These are phyloP conservation scores for Triplophysa yarkandensis DNA, from an alignment of 2,797 vertebrate genomes.

Conservation along the genomic window DNA sequence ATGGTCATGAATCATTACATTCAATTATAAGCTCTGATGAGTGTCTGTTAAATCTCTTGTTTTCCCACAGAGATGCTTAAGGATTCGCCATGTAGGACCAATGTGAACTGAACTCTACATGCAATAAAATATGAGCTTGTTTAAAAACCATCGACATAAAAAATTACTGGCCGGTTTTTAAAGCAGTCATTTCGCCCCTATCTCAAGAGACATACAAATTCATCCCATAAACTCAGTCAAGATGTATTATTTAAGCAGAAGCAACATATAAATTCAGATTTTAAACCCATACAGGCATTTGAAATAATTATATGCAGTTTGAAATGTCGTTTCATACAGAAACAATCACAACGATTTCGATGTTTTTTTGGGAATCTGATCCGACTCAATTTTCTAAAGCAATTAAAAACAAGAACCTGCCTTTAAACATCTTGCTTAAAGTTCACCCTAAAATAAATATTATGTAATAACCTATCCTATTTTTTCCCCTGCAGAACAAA, in stretches of 20 bases:
- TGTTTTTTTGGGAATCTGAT: too few relatives aligned
- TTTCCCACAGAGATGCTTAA: conserved; percentile 31
- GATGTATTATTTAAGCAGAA: background rate
- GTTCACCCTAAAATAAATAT: background rate
- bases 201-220: background rate
- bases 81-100: background rate
- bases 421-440: too few relatives aligned
- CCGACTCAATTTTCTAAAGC: too few relatives aligned
- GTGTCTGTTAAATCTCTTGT: conserved; percentile 19
- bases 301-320: background rate
- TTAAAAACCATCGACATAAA: background rate
- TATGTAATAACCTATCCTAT: too few relatives aligned
- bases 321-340: too few relatives aligned
- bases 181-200: background rate
- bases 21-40: conserved; percentile 53
- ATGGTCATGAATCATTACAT: conserved; percentile 58
- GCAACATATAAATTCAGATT: background rate
- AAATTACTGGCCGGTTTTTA: background rate
- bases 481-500: too few relatives aligned
- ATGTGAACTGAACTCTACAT: background rate
- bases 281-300: background rate
- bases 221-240: background rate
- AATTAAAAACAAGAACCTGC: too few relatives aligned
- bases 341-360: too few relatives aligned
- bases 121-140: conserved; percentile 12